Percentiles rank a stretch among this genome's conserved stretches.
Conservation (phyloP, 2,797 vertebrate species). For the Balearica regulorum region DNA sequence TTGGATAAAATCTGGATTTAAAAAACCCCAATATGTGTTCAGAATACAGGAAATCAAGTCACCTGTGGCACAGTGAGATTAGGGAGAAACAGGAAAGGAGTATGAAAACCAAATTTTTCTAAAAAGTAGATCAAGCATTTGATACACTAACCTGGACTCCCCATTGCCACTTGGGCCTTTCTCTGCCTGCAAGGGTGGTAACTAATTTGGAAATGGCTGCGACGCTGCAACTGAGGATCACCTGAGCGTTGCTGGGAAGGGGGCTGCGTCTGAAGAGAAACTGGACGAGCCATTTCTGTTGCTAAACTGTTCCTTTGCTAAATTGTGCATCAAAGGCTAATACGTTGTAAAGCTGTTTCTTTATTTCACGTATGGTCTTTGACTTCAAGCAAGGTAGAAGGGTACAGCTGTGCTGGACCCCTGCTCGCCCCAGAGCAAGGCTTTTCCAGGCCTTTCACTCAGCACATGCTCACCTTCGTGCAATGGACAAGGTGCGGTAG, state of each 20-base stretch:
- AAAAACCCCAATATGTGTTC: not conserved
- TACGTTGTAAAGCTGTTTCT: not conserved
- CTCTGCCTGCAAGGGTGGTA: not conserved
- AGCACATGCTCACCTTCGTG: accelerated
- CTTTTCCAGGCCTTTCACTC: not conserved
- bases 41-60: not conserved
- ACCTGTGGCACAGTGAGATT: not conserved
- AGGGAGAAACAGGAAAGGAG: not conserved
- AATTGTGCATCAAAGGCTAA: not conserved
- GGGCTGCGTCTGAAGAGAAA: not conserved
- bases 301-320: not conserved
- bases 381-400: not conserved
- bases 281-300: not conserved
- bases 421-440: not conserved
- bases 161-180: not conserved
- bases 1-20: not conserved
- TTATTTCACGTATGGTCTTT: not conserved
- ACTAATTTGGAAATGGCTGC: not conserved
- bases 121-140: not conserved
- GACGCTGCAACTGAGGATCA: not conserved
- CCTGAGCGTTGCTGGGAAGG: not conserved
- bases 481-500: not conserved
- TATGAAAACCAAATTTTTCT: not conserved
- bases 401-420: not conserved
- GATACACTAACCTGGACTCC: not conserved